These are phyloP conservation scores for Orientallactaga bullata DNA, from an alignment of 2,113 vertebrate genomes.

Conservation along the genomic window DNA sequence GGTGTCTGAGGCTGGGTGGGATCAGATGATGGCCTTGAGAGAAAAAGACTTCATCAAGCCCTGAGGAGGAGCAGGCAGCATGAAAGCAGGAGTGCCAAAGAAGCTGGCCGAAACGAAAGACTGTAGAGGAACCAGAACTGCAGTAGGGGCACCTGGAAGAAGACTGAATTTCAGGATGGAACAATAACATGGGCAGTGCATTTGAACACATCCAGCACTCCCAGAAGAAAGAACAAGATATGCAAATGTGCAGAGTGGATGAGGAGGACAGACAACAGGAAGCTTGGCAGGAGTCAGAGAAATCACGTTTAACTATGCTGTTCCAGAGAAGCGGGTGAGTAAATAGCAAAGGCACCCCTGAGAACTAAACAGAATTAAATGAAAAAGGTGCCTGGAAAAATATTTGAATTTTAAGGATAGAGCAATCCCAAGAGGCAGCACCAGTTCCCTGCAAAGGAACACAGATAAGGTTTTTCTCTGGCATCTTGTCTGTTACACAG, in stretches of 20 bases:
- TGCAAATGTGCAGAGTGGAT: neutral
- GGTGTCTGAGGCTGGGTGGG: neutral
- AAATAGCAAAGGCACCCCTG: slow-evolving; percentile 13
- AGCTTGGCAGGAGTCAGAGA: neutral
- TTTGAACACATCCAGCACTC: neutral
- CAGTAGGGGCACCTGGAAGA: neutral
- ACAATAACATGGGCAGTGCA: neutral
- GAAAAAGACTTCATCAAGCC: neutral
- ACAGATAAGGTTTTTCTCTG: slow-evolving; percentile 25
- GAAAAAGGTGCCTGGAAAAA: slow-evolving; percentile 31
- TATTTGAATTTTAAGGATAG: slow-evolving; percentile 61
- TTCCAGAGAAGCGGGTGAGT: neutral
- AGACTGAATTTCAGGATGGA: neutral
- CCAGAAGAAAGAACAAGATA: neutral
- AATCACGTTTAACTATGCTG: neutral
- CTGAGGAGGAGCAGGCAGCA: neutral
- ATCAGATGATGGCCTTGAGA: neutral
- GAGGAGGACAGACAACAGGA: neutral
- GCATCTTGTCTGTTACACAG: slow-evolving; percentile 45
- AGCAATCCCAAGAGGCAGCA: slow-evolving; percentile 37
- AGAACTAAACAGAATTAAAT: slow-evolving; percentile 9
- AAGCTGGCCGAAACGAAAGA: neutral
- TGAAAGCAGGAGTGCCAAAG: neutral
- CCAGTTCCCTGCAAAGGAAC: slow-evolving; percentile 27
- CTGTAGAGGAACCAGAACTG: neutral